Conservation (phyloP, 2,113 vertebrate genomes). For the Labrus mixtus region DNA sequence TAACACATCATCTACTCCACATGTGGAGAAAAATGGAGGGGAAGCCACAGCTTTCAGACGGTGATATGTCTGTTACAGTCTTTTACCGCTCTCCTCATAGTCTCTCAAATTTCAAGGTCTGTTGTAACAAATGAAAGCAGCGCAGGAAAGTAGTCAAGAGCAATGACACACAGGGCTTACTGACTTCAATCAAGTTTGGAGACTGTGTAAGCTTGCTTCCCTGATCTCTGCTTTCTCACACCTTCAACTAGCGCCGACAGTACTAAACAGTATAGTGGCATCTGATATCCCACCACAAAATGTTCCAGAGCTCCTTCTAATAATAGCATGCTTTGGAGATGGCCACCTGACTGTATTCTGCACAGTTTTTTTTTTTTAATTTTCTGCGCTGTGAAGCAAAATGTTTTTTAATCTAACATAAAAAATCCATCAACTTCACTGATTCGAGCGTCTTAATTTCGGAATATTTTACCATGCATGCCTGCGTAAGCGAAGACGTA, state of each 20-base stretch:
- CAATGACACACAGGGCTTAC: constrained; percentile 34
- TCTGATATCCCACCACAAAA: constrained; percentile 30
- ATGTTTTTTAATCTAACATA: neutral
- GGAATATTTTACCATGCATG: neutral
- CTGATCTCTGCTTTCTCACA: constrained; percentile 29
- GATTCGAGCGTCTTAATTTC: neutral
- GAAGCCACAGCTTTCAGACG: constrained; percentile 46
- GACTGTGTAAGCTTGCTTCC: constrained; percentile 26
- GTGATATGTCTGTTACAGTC: constrained; percentile 65
- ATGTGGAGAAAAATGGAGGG: constrained; percentile 51
- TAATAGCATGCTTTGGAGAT: constrained; percentile 18
- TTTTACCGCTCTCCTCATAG: constrained; percentile 44
- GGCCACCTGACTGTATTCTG: constrained; percentile 26
- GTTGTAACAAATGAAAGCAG: constrained; percentile 59
- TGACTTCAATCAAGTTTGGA: constrained; percentile 51
- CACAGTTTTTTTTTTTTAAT: constrained; percentile 6
- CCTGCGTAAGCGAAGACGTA: neutral
- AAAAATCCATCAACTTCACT: neutral
- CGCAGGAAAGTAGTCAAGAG: constrained; percentile 44
- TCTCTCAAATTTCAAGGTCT: constrained; percentile 61
- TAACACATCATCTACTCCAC: constrained; percentile 75
- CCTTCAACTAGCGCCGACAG: constrained; percentile 37
- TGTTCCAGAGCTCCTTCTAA: constrained; percentile 16
- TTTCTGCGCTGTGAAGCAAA: neutral
- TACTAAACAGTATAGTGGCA: constrained; percentile 37